Conservation (phyloP, 2,888 invertebrate species). For the Cistogaster globosa region DNA sequence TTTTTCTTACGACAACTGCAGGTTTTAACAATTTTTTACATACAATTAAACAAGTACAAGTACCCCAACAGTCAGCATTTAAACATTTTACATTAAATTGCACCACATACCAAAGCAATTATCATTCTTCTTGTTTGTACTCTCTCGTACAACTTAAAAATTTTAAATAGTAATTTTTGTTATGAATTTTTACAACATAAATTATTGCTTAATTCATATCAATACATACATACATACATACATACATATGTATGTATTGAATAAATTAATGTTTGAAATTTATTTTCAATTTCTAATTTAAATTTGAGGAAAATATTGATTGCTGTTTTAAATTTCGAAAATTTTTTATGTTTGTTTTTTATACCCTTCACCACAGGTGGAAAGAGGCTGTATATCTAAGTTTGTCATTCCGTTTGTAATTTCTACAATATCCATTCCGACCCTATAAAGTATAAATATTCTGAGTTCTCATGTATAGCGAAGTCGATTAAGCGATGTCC, state of each 20-base stretch:
- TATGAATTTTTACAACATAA: slow-evolving; percentile 1
- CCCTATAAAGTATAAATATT: no score
- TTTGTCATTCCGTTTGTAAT: no score
- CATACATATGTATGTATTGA: slow-evolving; percentile 27
- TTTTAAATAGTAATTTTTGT: slow-evolving; percentile 54
- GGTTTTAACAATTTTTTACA: no score
- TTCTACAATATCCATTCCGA: no score
- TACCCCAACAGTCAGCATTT: slow-evolving; percentile 16
- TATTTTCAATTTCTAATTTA: slow-evolving; percentile 27
- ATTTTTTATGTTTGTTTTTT: slow-evolving; percentile 45
- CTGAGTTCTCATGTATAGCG: no score
- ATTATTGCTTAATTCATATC: slow-evolving; percentile 49
- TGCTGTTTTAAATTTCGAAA: not conserved
- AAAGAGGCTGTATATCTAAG: no score
- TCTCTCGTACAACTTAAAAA: slow-evolving; percentile 15
- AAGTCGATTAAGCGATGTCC: no score
- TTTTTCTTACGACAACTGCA: slow-evolving; percentile 20
- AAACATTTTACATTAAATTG: slow-evolving; percentile 18
- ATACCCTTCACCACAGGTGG: no score
- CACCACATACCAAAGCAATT: slow-evolving; percentile 34
- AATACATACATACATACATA: slow-evolving; percentile 15
- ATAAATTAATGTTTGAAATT: slow-evolving; percentile 38
- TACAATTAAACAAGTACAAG: not conserved
- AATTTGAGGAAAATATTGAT: not conserved
- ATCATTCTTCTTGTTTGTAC: not conserved